Percentiles rank a stretch among this genome's conserved stretches.
phyloP scores from a whole-genome alignment of 2,888 invertebrate genomes.

The Ptychoptera albimana region DNA sequence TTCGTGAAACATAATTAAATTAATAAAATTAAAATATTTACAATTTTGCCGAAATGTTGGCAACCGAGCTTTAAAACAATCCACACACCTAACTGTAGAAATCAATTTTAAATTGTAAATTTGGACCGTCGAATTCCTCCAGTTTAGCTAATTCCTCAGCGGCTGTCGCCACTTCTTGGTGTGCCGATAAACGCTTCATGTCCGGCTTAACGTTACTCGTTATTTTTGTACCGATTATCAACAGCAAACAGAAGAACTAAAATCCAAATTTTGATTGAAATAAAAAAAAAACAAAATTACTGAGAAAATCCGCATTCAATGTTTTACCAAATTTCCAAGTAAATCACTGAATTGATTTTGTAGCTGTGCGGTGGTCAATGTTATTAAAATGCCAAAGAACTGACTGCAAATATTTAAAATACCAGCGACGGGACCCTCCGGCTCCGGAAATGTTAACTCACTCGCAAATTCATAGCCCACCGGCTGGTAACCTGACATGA shows the following conservation, averaged over 20 bases:
- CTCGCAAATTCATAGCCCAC: conserved; percentile 60
- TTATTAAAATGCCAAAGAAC: conserved; percentile 6
- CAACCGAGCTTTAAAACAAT: too few relatives aligned
- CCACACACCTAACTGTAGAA: too few relatives aligned
- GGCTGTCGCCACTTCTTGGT: conserved; percentile 2
- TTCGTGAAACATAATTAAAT: too few relatives aligned
- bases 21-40: too few relatives aligned
- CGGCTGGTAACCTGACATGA: conserved; percentile 57
- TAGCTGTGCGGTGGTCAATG: conserved; percentile 2
- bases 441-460: conserved; percentile 55
- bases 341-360: background rate
- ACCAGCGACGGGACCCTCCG: conserved; percentile 53
- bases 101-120: too few relatives aligned
- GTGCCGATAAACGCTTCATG: background rate
- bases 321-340: conserved; percentile 3
- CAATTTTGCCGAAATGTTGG: too few relatives aligned
- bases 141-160: background rate
- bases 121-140: background rate
- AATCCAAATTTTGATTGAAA: background rate
- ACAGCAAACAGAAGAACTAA: background rate
- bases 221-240: conserved; percentile 2
- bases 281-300: too few relatives aligned
- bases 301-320: too few relatives aligned
- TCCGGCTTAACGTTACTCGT: background rate
- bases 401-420: conserved; percentile 32